Conservation (phyloP, 37 sponge, comb jelly and placozoan species). For the Sycon ciliatum region DNA sequence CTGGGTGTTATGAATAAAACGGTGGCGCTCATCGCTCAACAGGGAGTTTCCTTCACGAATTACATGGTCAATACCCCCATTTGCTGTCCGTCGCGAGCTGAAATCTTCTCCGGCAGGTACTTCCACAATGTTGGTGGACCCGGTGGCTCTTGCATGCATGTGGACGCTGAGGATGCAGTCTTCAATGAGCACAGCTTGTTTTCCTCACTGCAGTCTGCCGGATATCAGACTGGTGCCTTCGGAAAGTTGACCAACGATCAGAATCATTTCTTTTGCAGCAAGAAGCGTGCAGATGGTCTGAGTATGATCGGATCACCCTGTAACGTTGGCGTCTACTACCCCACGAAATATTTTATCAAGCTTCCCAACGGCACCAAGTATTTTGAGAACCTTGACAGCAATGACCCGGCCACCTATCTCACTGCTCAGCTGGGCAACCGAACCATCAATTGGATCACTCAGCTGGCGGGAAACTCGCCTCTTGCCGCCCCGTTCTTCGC, state of each 20-base stretch:
- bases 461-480: neutral
- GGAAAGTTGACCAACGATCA: constrained; percentile 69
- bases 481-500: constrained; percentile 81
- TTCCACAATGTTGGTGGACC: no score
- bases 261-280: constrained; percentile 17
- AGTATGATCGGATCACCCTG: constrained; percentile 54
- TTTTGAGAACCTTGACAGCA: constrained; percentile 47
- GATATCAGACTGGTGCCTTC: constrained; percentile 58
- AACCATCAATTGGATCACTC: neutral
- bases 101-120: constrained; percentile 47
- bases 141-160: constrained; percentile 55
- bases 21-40: no score
- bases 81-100: constrained; percentile 66
- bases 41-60: no score
- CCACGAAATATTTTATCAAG: constrained; percentile 30
- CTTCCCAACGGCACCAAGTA: constrained; percentile 45
- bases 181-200: constrained; percentile 25
- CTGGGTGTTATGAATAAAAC: no score
- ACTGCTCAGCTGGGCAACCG: constrained; percentile 57
- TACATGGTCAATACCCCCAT: no score
- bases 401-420: constrained; percentile 47
- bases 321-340: constrained; percentile 41
- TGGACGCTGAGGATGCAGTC: constrained; percentile 35
- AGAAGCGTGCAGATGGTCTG: constrained; percentile 12
- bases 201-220: constrained; percentile 36